Evolutionary conservation across 1,140 invertebrate genomes (phyloP).

Genomic region (Drosophila ironensis): DNA sequence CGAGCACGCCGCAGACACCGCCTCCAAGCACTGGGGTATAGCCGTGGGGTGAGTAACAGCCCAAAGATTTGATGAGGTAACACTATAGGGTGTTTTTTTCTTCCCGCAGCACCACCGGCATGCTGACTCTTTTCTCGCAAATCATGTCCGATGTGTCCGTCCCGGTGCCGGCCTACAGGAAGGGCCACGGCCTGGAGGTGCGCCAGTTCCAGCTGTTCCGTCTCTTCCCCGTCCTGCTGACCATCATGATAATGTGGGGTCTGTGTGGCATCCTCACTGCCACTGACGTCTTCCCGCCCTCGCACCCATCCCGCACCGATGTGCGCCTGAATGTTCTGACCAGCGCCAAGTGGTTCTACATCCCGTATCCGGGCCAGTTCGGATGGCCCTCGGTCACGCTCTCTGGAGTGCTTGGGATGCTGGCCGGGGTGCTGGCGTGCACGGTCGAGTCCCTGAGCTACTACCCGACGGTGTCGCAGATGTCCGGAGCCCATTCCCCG

Average conservation of each 20-base stretch:
- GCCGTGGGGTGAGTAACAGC: conserved; percentile 85
- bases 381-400: conserved; percentile 88
- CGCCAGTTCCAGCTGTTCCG: conserved; percentile 90
- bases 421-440: conserved; percentile 92
- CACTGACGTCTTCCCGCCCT: conserved; percentile 85
- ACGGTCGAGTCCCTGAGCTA: conserved; percentile 94
- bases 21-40: conserved; percentile 91
- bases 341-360: conserved; percentile 90
- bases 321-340: conserved; percentile 88
- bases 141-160: conserved; percentile 87
- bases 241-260: conserved; percentile 91
- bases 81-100: too few species aligned
- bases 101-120: conserved; percentile 88
- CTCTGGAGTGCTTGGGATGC: conserved; percentile 89
- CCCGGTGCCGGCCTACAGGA: conserved; percentile 86
- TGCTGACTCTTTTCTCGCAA: conserved; percentile 92
- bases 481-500: conserved; percentile 90
- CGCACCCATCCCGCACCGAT: conserved; percentile 90
- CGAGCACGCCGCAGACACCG: conserved; percentile 88
- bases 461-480: conserved; percentile 92
- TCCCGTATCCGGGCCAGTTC: conserved; percentile 96
- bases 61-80: too few species aligned
- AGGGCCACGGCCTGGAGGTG: conserved; percentile 84
- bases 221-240: conserved; percentile 91
- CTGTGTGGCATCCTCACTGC: conserved; percentile 89